These are phyloP conservation scores for Bombus impatiens DNA, from an alignment of 1,140 invertebrate genomes.

Conservation along the genomic window DNA sequence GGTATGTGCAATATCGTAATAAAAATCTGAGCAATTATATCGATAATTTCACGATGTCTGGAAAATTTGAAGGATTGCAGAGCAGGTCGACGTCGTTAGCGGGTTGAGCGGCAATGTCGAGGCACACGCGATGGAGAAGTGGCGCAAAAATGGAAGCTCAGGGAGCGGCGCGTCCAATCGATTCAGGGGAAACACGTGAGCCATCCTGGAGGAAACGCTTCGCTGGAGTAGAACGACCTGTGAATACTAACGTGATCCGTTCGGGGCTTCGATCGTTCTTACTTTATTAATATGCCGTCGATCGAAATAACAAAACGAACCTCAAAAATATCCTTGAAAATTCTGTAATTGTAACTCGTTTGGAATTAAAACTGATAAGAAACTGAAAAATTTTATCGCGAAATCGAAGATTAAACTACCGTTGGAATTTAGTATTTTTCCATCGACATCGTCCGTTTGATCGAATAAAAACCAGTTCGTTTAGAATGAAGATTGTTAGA, in stretches of 20 bases:
- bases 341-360: background rate
- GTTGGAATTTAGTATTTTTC: no score
- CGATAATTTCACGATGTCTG: background rate
- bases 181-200: slow-evolving; percentile 13
- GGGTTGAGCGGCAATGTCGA: background rate
- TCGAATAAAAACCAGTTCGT: no score
- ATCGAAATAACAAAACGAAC: background rate
- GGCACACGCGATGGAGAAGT: slow-evolving; percentile 30
- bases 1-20: background rate
- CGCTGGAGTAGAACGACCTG: background rate
- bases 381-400: no score
- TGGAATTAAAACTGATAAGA: no score
- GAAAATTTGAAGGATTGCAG: slow-evolving; percentile 4
- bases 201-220: slow-evolving; percentile 13
- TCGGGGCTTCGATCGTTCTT: background rate
- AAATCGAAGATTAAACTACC: no score
- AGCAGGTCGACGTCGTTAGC: slow-evolving; percentile 31
- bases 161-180: slow-evolving; percentile 32
- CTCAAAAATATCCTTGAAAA: background rate
- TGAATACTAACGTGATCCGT: background rate
- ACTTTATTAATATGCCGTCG: background rate
- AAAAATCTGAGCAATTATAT: background rate
- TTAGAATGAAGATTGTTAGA: background rate
- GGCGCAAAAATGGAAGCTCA: slow-evolving; percentile 32
- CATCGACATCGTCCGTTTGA: no score